These are phyloP conservation scores for Petrocephalus schoutedeni DNA, from an alignment of 2,797 vertebrate species.

Conservation along the genomic window DNA sequence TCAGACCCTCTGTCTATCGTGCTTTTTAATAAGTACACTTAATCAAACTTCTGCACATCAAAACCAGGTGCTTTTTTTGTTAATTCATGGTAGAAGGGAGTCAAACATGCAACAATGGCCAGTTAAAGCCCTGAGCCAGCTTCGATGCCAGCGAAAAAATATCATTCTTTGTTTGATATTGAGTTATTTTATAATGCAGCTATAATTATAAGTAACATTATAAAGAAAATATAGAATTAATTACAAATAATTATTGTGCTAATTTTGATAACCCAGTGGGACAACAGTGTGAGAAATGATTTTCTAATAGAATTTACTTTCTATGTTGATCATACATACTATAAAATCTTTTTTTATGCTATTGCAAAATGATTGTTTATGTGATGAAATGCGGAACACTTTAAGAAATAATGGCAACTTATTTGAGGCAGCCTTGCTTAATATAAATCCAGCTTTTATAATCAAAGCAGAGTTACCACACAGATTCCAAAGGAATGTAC, in stretches of 20 bases:
- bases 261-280: background rate
- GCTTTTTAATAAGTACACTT: background rate
- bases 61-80: background rate
- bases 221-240: background rate
- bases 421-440: background rate
- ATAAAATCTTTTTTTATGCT: background rate
- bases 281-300: background rate
- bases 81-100: background rate
- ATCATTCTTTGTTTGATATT: background rate
- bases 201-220: background rate
- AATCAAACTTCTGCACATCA: background rate
- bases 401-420: background rate
- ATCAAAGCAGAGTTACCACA: background rate
- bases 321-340: background rate
- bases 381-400: background rate
- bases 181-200: background rate
- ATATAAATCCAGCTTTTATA: background rate
- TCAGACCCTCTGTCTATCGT: background rate
- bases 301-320: background rate
- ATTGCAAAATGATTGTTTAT: background rate
- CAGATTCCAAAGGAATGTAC: background rate
- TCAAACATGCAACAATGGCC: background rate
- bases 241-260: background rate
- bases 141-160: background rate
- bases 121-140: background rate